Percentiles rank a stretch among this genome's conserved stretches.
Conservation (phyloP, 53 echinoderm and acorn worm species). For the Echinometra lucunter region DNA sequence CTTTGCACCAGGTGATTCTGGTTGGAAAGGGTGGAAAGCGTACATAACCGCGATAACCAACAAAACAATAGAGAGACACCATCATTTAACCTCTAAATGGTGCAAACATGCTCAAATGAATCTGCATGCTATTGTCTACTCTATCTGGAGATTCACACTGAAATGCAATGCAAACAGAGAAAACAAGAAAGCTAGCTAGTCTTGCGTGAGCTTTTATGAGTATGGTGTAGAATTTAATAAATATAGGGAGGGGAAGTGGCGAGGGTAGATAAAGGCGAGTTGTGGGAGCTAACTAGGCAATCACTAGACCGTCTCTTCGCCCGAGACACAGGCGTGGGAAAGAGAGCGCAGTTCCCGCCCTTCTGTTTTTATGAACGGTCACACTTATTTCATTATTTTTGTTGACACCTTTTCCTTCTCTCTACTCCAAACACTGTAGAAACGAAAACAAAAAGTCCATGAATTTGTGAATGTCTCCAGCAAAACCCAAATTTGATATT, state of each 20-base stretch:
- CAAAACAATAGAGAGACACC: slow-evolving; percentile 24
- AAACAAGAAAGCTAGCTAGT: slow-evolving; percentile 56
- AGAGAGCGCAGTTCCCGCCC: slow-evolving; percentile 42
- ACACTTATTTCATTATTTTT: slow-evolving; percentile 56
- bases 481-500: background rate
- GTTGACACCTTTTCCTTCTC: slow-evolving; percentile 14
- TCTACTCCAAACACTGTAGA: background rate
- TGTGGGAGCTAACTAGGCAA: slow-evolving; percentile 32
- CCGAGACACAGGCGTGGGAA: slow-evolving; percentile 65
- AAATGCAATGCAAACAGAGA: slow-evolving; percentile 41
- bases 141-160: slow-evolving; percentile 39
- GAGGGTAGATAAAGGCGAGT: slow-evolving; percentile 4
- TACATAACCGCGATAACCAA: slow-evolving; percentile 23
- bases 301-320: slow-evolving; percentile 64
- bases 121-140: slow-evolving; percentile 8
- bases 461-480: background rate
- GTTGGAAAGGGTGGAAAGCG: background rate
- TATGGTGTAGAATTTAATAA: slow-evolving; percentile 61
- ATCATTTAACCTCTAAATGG: slow-evolving; percentile 41
- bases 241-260: slow-evolving; percentile 50
- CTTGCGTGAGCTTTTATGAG: slow-evolving; percentile 58
- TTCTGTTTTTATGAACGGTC: slow-evolving; percentile 18
- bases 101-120: slow-evolving; percentile 55
- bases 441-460: slow-evolving; percentile 1
- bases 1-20: background rate